Percentiles rank a stretch among this genome's conserved stretches.
Conservation (phyloP, 2,888 invertebrate genomes). For the Spisula subtruncata region DNA sequence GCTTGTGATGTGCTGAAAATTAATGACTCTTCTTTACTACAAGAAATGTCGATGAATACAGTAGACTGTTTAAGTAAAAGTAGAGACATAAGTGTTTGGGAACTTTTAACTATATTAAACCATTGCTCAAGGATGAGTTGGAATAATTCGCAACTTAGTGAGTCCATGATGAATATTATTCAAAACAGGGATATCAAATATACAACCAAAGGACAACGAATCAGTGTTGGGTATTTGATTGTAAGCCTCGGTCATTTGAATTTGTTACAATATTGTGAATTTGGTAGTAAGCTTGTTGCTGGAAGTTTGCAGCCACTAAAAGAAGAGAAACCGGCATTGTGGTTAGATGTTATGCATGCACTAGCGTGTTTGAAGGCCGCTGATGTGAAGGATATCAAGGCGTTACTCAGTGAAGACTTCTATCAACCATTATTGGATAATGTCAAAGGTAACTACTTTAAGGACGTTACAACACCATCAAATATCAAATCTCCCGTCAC, state of each 20-base stretch:
- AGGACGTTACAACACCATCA: too few species aligned
- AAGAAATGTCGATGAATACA: conserved; percentile 28
- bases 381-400: not conserved
- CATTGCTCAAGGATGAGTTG: conserved; percentile 33
- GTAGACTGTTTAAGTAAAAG: not conserved
- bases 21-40: not conserved
- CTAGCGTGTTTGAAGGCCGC: conserved; percentile 7
- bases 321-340: not conserved
- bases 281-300: not conserved
- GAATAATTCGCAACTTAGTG: conserved; percentile 12
- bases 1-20: conserved; percentile 15
- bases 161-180: not conserved
- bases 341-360: conserved; percentile 26
- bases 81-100: too few species aligned
- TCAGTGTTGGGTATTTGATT: not conserved
- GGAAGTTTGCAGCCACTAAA: not conserved
- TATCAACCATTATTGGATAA: conserved; percentile 27
- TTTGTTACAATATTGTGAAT: conserved; percentile 18
- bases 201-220: not conserved
- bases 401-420: not conserved
- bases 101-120: not conserved
- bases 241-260: conserved; percentile 32
- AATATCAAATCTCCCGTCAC: too few species aligned
- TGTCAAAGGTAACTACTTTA: not conserved
- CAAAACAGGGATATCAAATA: not conserved